Conservation (phyloP, 2,797 vertebrate species). For the Lutjanus campechanus region DNA sequence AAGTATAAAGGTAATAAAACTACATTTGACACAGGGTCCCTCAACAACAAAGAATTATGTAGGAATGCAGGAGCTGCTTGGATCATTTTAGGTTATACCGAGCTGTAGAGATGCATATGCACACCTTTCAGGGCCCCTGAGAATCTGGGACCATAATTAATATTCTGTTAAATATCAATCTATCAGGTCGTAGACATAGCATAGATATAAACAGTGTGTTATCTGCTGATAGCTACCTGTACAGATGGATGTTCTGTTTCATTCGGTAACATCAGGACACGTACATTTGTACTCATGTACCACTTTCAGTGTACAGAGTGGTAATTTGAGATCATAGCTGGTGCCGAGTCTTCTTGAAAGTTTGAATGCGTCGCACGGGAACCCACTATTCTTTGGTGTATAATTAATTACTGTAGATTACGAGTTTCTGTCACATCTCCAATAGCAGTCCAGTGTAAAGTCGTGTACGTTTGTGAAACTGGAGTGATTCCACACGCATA, state of each 20-base stretch:
- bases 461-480: neutral
- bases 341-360: neutral
- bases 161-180: neutral
- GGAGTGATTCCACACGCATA: constrained; percentile 12
- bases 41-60: neutral
- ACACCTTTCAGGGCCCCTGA: too few species aligned
- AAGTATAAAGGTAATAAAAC: neutral
- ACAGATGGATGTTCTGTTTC: neutral
- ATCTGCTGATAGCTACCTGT: neutral
- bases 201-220: too few species aligned
- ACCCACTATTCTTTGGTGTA: neutral
- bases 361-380: neutral
- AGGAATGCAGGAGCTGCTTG: neutral
- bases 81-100: neutral
- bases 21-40: neutral
- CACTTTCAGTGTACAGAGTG: neutral
- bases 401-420: constrained; percentile 15
- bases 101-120: neutral
- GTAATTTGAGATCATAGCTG: neutral
- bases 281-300: neutral
- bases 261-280: neutral
- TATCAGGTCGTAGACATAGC: neutral
- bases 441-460: neutral
- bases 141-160: too few species aligned
- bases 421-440: neutral